Conservation (phyloP, 2,888 invertebrate species). For the Lobophora halterata region DNA sequence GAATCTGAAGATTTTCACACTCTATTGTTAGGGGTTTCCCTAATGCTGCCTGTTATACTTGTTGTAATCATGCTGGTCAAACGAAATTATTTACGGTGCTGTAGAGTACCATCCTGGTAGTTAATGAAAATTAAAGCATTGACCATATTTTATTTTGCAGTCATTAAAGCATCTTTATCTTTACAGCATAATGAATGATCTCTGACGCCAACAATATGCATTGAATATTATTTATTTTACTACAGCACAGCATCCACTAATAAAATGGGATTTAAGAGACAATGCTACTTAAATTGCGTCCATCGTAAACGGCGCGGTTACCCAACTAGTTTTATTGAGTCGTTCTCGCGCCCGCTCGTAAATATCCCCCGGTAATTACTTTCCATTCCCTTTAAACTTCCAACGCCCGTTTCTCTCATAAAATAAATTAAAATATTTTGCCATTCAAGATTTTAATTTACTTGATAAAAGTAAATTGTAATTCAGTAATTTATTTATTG, state of each 20-base stretch:
- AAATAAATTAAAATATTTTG: conserved; percentile 51
- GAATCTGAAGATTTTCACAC: conserved; percentile 30
- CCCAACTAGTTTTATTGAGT: conserved; percentile 73
- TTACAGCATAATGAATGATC: conserved; percentile 11
- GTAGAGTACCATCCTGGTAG: conserved; percentile 8
- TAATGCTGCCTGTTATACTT: background rate
- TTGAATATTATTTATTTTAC: conserved; percentile 18
- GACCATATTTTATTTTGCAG: conserved; percentile 7
- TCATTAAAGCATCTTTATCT: conserved; percentile 7
- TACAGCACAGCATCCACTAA: conserved; percentile 27
- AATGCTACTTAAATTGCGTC: conserved; percentile 57
- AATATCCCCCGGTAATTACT: conserved; percentile 74
- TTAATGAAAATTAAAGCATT: conserved; percentile 6
- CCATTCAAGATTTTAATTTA: conserved; percentile 32
- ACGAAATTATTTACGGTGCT: background rate
- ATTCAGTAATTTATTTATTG: background rate
- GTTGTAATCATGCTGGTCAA: background rate
- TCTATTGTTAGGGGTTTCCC: conserved; percentile 15
- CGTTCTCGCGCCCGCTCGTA: conserved; percentile 69
- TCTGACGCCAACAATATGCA: conserved; percentile 10
- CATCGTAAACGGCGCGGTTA: conserved; percentile 66
- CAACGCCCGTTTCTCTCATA: conserved; percentile 48
- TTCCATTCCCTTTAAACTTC: conserved; percentile 62
- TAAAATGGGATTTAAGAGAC: conserved; percentile 51
- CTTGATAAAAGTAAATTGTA: conserved; percentile 26